Conservation (phyloP, 2,797 vertebrate species). For the Acanthurus tractus region DNA sequence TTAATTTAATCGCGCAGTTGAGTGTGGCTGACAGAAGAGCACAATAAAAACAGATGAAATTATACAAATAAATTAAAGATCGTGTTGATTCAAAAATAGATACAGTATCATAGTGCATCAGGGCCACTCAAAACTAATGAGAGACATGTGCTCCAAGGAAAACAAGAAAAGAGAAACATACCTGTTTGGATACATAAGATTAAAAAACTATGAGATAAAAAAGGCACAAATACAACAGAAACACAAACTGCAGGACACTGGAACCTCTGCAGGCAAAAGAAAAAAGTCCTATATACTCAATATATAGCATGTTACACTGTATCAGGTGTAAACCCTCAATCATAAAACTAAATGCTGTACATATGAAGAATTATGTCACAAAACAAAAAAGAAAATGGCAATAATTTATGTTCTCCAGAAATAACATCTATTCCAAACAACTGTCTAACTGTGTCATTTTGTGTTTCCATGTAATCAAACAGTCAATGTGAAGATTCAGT, state of each 20-base stretch:
- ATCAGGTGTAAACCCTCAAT: background rate
- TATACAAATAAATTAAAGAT: slow-evolving; percentile 72
- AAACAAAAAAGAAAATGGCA: slow-evolving; percentile 25
- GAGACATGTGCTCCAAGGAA: slow-evolving; percentile 42
- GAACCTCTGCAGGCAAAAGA: background rate
- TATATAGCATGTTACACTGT: background rate
- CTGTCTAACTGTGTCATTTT: slow-evolving; percentile 18
- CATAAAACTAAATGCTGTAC: background rate
- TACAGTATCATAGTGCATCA: slow-evolving; percentile 23
- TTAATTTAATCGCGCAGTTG: slow-evolving; percentile 69
- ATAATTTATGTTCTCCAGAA: slow-evolving; percentile 21
- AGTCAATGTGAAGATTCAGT: slow-evolving; percentile 15
- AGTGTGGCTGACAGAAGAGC: slow-evolving; percentile 67
- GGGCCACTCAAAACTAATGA: slow-evolving; percentile 43
- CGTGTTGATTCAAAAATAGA: slow-evolving; percentile 65
- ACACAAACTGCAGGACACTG: background rate
- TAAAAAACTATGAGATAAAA: slow-evolving; percentile 11
- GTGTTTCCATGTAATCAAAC: slow-evolving; percentile 52
- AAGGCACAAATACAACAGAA: background rate
- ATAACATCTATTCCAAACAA: slow-evolving; percentile 38
- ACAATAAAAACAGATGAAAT: slow-evolving; percentile 67
- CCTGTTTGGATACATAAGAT: background rate
- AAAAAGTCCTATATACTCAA: background rate
- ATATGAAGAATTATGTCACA: slow-evolving; percentile 16
- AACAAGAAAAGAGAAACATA: background rate